These are phyloP conservation scores for Salvelinus fontinalis DNA, from an alignment of 2,113 vertebrate genomes.

Conservation along the genomic window DNA sequence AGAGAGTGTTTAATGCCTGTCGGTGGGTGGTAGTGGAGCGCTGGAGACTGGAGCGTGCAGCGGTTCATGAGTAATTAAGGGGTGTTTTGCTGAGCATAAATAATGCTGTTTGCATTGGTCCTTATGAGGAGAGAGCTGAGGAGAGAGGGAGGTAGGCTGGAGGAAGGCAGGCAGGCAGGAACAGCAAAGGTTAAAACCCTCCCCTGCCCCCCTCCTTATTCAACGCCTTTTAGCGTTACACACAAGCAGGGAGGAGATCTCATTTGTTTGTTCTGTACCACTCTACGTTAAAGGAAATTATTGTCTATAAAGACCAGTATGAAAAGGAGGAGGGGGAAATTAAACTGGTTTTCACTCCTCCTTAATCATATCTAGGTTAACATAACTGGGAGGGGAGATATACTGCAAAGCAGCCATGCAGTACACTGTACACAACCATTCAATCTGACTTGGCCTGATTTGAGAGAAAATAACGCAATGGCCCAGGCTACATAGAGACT, in stretches of 20 bases:
- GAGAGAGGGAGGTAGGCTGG: conserved; percentile 69
- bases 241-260: conserved; percentile 31
- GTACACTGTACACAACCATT: not conserved
- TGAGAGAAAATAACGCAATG: not conserved
- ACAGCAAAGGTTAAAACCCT: conserved; percentile 52
- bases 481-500: too few species aligned
- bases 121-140: conserved; percentile 79
- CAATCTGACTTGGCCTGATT: not conserved
- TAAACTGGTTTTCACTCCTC: conserved; percentile 23
- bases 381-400: not conserved
- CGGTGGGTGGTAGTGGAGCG: conserved; percentile 91
- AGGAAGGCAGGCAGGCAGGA: too few species aligned
- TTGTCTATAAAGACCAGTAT: conserved; percentile 32
- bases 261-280: conserved; percentile 52
- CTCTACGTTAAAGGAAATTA: conserved; percentile 53
- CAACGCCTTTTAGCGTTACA: conserved; percentile 50
- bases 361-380: conserved; percentile 28
- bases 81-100: conserved; percentile 99
- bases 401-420: too few species aligned
- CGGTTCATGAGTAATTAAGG: conserved; percentile 99
- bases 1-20: conserved; percentile 97
- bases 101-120: conserved; percentile 99
- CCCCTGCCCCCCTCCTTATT: conserved; percentile 56
- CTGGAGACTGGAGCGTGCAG: conserved; percentile 87
- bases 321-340: conserved; percentile 19